phyloP scores from a whole-genome alignment of 2,797 vertebrate genomes.

The Triplophysa yarkandensis region DNA sequence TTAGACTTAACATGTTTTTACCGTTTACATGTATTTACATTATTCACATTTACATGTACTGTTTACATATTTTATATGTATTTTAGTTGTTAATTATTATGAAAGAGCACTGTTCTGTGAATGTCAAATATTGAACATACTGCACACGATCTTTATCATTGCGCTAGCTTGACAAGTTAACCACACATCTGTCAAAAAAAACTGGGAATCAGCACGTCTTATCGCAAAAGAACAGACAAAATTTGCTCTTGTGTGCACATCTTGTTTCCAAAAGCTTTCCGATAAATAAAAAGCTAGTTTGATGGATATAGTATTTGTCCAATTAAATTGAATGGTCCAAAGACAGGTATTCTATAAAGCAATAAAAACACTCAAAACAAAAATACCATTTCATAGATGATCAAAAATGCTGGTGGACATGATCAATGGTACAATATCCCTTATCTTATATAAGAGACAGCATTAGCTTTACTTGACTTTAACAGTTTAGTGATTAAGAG shows the following conservation, averaged over 20 bases:
- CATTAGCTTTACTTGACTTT: slow-evolving; percentile 19
- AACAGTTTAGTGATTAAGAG: slow-evolving; percentile 42
- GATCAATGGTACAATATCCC: slow-evolving; percentile 32
- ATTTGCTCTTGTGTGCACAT: background rate
- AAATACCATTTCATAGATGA: background rate
- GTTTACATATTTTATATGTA: no score
- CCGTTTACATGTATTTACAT: no score
- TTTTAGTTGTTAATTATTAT: no score
- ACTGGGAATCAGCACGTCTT: slow-evolving; percentile 58
- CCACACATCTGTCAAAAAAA: slow-evolving; percentile 47
- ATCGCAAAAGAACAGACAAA: slow-evolving; percentile 3
- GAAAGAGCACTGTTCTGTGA: slow-evolving; percentile 34
- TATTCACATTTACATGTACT: no score
- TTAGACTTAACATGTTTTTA: no score
- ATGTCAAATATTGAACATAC: slow-evolving; percentile 14
- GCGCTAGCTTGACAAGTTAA: slow-evolving; percentile 36
- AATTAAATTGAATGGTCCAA: background rate
- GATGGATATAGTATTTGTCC: slow-evolving; percentile 14
- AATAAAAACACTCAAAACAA: background rate
- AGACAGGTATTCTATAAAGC: background rate
- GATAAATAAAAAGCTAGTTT: background rate
- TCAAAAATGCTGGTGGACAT: slow-evolving; percentile 9
- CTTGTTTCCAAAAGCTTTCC: slow-evolving; percentile 2
- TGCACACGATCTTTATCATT: slow-evolving; percentile 13
- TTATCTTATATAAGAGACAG: slow-evolving; percentile 21